A percentile compares a stretch with the other conserved stretches of the same genome.
Evolutionary conservation across 2,113 vertebrate species (phyloP).

Genomic region (Mellivora capensis): DNA sequence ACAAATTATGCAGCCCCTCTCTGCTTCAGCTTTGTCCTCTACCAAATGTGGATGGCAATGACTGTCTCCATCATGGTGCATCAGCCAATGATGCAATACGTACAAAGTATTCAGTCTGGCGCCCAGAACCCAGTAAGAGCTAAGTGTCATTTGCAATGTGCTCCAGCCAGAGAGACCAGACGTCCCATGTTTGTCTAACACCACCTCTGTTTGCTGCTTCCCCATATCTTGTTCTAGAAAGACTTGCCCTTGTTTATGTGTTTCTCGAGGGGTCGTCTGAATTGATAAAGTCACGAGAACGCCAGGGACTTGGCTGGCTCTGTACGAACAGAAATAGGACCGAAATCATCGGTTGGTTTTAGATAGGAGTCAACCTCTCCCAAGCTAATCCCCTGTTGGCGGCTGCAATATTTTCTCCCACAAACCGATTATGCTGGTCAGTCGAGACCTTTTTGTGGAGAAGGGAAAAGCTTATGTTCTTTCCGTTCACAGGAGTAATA

Average conservation of each 20-base stretch:
- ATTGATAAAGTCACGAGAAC: background rate
- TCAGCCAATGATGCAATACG: background rate
- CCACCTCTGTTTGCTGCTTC: background rate
- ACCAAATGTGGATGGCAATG: background rate
- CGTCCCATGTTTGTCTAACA: background rate
- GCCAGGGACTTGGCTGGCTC: background rate
- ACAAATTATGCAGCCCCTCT: background rate
- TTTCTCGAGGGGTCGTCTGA: background rate
- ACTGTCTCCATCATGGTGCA: background rate
- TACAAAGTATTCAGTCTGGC: background rate
- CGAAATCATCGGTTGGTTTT: background rate
- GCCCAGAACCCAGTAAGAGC: background rate
- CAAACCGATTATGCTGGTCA: background rate
- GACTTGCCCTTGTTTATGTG: background rate
- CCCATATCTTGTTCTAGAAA: background rate
- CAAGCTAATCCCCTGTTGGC: background rate
- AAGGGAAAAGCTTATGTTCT: background rate
- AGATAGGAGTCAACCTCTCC: background rate
- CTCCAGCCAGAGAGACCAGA: background rate
- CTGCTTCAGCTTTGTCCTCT: background rate
- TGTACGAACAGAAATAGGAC: background rate
- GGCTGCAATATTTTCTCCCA: background rate
- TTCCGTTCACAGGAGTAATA: background rate
- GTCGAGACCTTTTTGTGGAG: background rate
- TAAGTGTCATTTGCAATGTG: background rate